Evolutionary conservation across 1,140 invertebrate genomes (phyloP), one percentile per base, ranked within the genome.

Genomic region (Batillaria attramentaria): DNA sequence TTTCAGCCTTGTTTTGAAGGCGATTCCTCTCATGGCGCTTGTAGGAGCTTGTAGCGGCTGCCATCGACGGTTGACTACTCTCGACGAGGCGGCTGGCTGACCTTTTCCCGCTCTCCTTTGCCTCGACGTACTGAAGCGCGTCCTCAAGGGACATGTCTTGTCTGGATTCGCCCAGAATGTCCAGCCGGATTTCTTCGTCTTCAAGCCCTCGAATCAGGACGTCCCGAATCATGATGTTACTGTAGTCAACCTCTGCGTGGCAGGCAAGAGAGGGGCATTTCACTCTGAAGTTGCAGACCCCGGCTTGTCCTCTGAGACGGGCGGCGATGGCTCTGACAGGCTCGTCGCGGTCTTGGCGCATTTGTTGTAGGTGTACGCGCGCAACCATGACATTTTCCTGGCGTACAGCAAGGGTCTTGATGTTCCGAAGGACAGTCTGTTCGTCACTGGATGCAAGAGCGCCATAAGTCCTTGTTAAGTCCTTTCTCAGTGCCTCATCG

Each of bases 401-500:
- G 50, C 42, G 57, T 20, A 60, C 57, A n/a, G 57, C 57, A 20
- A 60, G 57, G 57, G 57, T n/a, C 24, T 60, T 60, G 24, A 60
- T 60, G 57, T 60, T 60, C 6, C 24, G 6, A 24, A 60, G 57
- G 8, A 60, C 57, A 6, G 57, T 60, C 24, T 60, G 57, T 24
- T 60, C 57, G 31, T 60, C 24, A 31, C 57, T 60, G 57, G 57
- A 60, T 20, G 57, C 57, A 20, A 60, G 31, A 5, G 57, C 57
- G 24, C 77, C 10, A 79, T n/a, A 41, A 43, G 73, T 43, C 39
- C 84, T 60, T 41, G 79, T 85, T 18, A 85, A 69, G 33, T 85
- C 74, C 39, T 41, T 79, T 6, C 82, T 41, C 0, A 82, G 75
- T 2, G 57, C 18, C 33, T 85, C 82, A 60, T 80, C 73, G 69